Conservation (phyloP, 2,888 invertebrate species). For the Drosophila mayaguana region DNA sequence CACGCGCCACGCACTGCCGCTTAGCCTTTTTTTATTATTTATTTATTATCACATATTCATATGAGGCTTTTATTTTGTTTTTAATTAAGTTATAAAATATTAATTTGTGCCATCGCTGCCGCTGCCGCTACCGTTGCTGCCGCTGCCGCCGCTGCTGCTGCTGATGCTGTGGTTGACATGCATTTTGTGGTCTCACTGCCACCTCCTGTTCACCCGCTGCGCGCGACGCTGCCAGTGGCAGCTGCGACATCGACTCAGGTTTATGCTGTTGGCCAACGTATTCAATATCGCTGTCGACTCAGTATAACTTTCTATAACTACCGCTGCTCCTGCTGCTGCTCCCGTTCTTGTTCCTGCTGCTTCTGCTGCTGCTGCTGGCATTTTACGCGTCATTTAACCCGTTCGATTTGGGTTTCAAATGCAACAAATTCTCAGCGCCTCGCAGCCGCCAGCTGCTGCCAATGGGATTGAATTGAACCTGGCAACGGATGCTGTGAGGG, state of each 20-base stretch:
- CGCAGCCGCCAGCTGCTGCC: slow-evolving; percentile 31
- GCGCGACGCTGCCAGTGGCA: slow-evolving; percentile 20
- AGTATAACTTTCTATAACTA: slow-evolving; percentile 12
- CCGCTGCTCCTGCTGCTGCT: no score
- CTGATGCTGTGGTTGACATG: slow-evolving; percentile 68
- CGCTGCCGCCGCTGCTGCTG: background rate
- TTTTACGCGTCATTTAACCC: slow-evolving; percentile 73
- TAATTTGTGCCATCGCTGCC: slow-evolving; percentile 53
- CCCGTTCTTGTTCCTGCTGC: background rate
- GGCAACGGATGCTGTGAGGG: slow-evolving; percentile 28
- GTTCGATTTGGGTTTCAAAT: slow-evolving; percentile 67
- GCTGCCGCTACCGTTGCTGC: slow-evolving; percentile 2
- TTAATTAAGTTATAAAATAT: slow-evolving; percentile 79
- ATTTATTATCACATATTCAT: slow-evolving; percentile 61
- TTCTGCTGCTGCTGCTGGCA: slow-evolving; percentile 39
- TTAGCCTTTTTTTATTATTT: slow-evolving; percentile 27
- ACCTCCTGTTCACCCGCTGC: slow-evolving; percentile 20
- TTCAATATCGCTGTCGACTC: slow-evolving; percentile 29
- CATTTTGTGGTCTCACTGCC: slow-evolving; percentile 68
- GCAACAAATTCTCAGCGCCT: slow-evolving; percentile 49
- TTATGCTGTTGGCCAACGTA: slow-evolving; percentile 49
- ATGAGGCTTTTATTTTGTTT: slow-evolving; percentile 61
- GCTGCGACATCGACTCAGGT: slow-evolving; percentile 41
- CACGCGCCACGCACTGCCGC: slow-evolving; percentile 19
- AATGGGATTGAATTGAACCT: slow-evolving; percentile 20